These are phyloP conservation scores for Coremacera marginata DNA, from an alignment of 2,888 invertebrate species.

Conservation along the genomic window DNA sequence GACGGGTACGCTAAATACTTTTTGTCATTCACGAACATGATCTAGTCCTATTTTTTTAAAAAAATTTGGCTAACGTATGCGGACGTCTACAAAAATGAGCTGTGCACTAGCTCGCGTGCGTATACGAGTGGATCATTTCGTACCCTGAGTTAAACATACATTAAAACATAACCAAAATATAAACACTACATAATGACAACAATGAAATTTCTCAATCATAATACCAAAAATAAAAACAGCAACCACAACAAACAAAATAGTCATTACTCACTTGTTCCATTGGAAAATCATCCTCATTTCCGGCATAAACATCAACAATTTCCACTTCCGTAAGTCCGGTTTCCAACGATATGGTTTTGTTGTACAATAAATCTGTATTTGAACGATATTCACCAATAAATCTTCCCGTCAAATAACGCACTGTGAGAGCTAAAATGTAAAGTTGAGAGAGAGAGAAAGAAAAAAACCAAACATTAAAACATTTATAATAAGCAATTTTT, in stretches of 20 bases:
- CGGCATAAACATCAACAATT: conserved; percentile 83
- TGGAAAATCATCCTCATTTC: conserved; percentile 74
- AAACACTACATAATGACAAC: not conserved
- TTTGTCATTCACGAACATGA: too few species aligned
- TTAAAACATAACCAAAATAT: not conserved
- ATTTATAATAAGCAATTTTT: not conserved
- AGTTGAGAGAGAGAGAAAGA: not conserved
- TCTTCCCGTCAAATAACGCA: conserved; percentile 81
- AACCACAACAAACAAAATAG: not conserved
- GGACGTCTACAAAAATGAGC: too few species aligned
- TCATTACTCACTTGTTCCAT: conserved; percentile 71
- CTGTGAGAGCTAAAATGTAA: conserved; percentile 77
- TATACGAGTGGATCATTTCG: too few species aligned
- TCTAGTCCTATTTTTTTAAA: too few species aligned
- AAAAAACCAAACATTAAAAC: not conserved
- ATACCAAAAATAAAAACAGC: not conserved
- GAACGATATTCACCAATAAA: conserved; percentile 87
- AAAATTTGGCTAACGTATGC: too few species aligned
- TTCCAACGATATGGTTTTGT: conserved; percentile 78
- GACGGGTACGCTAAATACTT: too few species aligned
- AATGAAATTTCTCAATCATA: too few species aligned
- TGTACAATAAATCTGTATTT: conserved; percentile 84
- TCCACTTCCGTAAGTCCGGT: conserved; percentile 78
- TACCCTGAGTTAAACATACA: too few species aligned
- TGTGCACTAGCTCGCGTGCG: too few species aligned